A percentile compares a stretch with the other conserved stretches of the same genome.
Evolutionary conservation across 2,113 vertebrate genomes (phyloP).

Genomic region (Gobio gobio): DNA sequence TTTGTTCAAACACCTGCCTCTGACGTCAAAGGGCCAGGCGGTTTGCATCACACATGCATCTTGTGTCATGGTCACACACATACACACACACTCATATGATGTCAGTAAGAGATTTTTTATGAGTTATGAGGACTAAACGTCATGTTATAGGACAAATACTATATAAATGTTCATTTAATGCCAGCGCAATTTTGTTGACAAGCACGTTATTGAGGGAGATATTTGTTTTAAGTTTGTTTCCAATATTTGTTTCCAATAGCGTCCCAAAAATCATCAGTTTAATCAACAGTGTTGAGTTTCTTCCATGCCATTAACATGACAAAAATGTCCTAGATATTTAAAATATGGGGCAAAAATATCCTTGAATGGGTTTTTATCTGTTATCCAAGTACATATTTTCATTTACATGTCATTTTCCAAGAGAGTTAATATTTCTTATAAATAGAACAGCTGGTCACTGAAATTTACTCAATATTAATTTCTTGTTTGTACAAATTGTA

Average conservation of each 20-base stretch:
- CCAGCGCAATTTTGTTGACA: background rate
- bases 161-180: background rate
- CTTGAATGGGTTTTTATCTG: no score
- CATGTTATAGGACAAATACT: background rate
- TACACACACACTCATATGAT: background rate
- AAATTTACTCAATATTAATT: background rate
- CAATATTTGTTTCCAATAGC: no score
- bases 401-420: background rate
- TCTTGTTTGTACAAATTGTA: background rate
- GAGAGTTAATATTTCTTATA: background rate
- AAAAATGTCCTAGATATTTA: no score
- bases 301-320: no score
- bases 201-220: background rate
- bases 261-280: background rate
- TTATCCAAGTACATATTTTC: no score
- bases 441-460: background rate
- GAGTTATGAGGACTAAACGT: background rate
- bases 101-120: background rate
- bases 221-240: background rate
- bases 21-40: conserved; percentile 42
- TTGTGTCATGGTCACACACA: background rate
- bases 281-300: background rate
- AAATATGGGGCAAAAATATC: no score
- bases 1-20: conserved; percentile 53
- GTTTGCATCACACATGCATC: conserved; percentile 17